Evolutionary conservation across 2,113 vertebrate species (phyloP).

Genomic region (Glaucomys volans): DNA sequence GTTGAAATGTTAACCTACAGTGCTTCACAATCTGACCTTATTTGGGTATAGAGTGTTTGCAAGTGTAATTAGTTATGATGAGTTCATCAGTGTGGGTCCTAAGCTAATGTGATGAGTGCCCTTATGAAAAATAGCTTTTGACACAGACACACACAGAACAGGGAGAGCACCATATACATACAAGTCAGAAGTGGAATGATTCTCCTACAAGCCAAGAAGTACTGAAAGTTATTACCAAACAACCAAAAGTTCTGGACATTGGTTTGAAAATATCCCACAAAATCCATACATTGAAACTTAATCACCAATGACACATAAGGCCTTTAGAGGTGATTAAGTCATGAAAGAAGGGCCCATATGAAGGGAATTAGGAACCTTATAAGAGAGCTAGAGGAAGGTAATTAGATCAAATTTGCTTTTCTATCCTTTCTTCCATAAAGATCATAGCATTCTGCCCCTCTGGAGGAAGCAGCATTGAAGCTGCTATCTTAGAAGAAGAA

Average conservation of each 20-base stretch:
- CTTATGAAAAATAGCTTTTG: background rate
- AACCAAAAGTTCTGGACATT: background rate
- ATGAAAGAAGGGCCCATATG: background rate
- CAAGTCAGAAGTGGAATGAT: background rate
- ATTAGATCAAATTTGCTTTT: background rate
- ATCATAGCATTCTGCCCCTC: background rate
- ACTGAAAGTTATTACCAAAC: background rate
- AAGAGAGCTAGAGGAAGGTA: background rate
- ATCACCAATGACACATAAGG: background rate
- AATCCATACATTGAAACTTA: background rate
- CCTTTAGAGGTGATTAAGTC: background rate
- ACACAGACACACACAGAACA: rapidly evolving
- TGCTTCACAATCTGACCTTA: background rate
- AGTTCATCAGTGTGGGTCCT: background rate
- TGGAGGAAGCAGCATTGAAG: background rate
- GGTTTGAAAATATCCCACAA: background rate
- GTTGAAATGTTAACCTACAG: background rate
- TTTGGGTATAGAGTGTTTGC: background rate
- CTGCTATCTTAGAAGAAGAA: background rate
- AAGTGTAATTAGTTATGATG: background rate
- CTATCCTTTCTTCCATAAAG: background rate
- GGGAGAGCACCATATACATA: too few species aligned
- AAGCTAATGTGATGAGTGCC: background rate
- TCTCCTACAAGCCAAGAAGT: background rate
- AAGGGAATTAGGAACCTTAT: background rate